Percentiles rank a stretch among this genome's conserved stretches.
Evolutionary conservation across 2,888 invertebrate genomes (phyloP).

Genomic region (Scaptomyza caliginosa): DNA sequence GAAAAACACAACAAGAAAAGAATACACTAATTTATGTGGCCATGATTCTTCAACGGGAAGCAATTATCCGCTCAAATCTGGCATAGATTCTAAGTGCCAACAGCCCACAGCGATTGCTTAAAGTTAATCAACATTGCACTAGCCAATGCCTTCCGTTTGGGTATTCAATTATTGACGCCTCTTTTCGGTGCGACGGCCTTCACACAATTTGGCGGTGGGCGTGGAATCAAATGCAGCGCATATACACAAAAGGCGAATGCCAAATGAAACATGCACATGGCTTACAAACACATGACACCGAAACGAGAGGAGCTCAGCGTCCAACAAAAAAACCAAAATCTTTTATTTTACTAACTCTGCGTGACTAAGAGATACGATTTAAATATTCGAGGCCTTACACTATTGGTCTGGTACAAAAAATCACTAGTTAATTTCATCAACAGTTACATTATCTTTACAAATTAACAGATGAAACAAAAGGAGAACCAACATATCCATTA

Average conservation of each 20-base stretch:
- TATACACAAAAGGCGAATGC: slow-evolving; percentile 49
- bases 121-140: slow-evolving; percentile 67
- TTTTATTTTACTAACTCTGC: no score
- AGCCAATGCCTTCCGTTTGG: slow-evolving; percentile 45
- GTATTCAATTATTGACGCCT: slow-evolving; percentile 72
- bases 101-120: slow-evolving; percentile 38
- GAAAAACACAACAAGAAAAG: no score
- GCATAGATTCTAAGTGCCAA: slow-evolving; percentile 51
- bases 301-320: slow-evolving; percentile 49
- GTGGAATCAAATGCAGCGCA: slow-evolving; percentile 54
- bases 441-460: neutral
- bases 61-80: slow-evolving; percentile 60
- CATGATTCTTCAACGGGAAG: slow-evolving; percentile 32
- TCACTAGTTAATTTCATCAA: neutral
- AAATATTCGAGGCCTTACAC: neutral
- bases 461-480: neutral
- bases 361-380: slow-evolving; percentile 21
- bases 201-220: slow-evolving; percentile 41
- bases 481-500: neutral
- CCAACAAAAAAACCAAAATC: slow-evolving; percentile 11
- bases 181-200: slow-evolving; percentile 48
- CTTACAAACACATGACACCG: slow-evolving; percentile 73
- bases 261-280: slow-evolving; percentile 74
- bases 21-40: neutral
- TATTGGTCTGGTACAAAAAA: no score